Conservation (phyloP, 2,888 invertebrate genomes). For the Idaea aversata region DNA sequence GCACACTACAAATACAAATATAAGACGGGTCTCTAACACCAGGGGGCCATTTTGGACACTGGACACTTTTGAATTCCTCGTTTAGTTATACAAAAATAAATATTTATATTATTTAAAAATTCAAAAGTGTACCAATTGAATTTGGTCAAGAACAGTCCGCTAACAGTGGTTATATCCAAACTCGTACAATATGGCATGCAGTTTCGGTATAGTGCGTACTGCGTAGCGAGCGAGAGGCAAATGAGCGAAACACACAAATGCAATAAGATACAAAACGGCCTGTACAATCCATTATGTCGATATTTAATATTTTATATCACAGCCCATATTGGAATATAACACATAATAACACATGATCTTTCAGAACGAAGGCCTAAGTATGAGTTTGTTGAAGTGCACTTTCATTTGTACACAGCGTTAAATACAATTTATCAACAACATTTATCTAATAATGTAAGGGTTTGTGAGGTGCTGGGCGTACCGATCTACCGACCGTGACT, state of each 20-base stretch:
- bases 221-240: slow-evolving; percentile 38
- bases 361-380: slow-evolving; percentile 72
- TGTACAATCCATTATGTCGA: slow-evolving; percentile 85
- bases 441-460: slow-evolving; percentile 61
- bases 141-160: slow-evolving; percentile 16
- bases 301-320: slow-evolving; percentile 84
- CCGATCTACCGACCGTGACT: slow-evolving; percentile 21
- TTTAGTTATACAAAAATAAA: slow-evolving; percentile 56
- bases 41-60: slow-evolving; percentile 15
- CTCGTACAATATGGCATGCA: slow-evolving; percentile 2
- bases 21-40: slow-evolving; percentile 4
- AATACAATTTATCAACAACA: slow-evolving; percentile 73
- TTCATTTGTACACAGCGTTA: slow-evolving; percentile 79
- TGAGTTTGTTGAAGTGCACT: slow-evolving; percentile 76
- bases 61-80: slow-evolving; percentile 42
- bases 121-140: slow-evolving; percentile 37
- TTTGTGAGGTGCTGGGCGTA: slow-evolving; percentile 54
- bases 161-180: slow-evolving; percentile 5
- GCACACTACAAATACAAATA: slow-evolving; percentile 26
- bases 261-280: slow-evolving; percentile 82
- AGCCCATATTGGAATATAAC: slow-evolving; percentile 88
- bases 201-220: slow-evolving; percentile 5
- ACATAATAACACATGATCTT: slow-evolving; percentile 72
- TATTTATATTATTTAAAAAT: slow-evolving; percentile 42
- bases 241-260: slow-evolving; percentile 59